phyloP scores from a whole-genome alignment of 2,113 vertebrate species.

The Morone saxatilis region DNA sequence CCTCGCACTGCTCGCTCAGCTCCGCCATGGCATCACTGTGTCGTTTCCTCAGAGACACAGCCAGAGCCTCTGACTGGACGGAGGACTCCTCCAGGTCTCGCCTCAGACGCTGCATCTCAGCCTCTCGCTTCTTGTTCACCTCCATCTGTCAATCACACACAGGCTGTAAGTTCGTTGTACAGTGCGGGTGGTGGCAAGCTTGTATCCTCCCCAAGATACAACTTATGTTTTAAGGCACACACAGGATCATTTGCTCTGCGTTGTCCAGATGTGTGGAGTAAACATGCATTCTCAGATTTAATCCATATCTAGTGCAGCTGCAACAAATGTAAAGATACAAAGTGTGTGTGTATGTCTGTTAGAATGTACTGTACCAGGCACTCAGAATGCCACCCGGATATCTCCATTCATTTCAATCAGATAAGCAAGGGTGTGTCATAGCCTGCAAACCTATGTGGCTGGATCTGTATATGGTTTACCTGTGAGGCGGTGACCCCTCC shows the following conservation, averaged over 20 bases:
- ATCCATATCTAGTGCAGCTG: not conserved
- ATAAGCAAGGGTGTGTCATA: too few species aligned
- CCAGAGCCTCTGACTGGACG: constrained; percentile 81
- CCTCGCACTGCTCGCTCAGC: constrained; percentile 85
- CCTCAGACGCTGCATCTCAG: constrained; percentile 84
- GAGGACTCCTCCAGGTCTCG: constrained; percentile 86
- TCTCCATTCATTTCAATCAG: too few species aligned
- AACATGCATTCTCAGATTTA: not conserved
- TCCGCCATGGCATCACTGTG: constrained; percentile 81
- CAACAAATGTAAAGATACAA: not conserved
- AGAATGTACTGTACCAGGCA: too few species aligned
- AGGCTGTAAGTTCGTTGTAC: not conserved
- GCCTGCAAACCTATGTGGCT: too few species aligned
- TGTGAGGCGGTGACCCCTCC: constrained; percentile 86
- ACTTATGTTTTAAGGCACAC: not conserved
- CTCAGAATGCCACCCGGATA: too few species aligned
- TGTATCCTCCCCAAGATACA: not conserved
- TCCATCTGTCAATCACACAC: constrained; percentile 78
- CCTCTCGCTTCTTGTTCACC: constrained; percentile 87
- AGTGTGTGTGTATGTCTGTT: not conserved
- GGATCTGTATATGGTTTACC: constrained; percentile 56
- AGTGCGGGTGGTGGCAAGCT: not conserved
- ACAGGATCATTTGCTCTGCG: not conserved
- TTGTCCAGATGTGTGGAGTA: not conserved
- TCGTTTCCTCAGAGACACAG: constrained; percentile 79